A percentile compares a stretch with the other conserved stretches of the same genome.
Evolutionary conservation across 2,113 vertebrate species (phyloP).

Genomic region (Pholis gunnellus): DNA sequence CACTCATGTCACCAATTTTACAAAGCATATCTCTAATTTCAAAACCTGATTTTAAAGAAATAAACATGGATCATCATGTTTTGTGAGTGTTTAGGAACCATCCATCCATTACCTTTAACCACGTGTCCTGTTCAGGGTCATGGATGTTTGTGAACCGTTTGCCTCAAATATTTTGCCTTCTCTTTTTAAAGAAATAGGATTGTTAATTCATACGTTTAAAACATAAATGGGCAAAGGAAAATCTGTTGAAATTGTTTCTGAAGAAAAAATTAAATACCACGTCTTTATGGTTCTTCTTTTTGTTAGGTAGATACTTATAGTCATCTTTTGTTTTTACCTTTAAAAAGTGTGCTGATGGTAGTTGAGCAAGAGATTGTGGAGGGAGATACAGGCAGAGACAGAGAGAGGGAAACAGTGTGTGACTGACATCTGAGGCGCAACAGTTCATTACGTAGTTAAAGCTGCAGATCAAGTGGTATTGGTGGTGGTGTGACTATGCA

Average conservation of each 20-base stretch:
- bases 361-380: neutral
- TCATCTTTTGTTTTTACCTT: neutral
- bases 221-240: neutral
- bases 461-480: slow-evolving; percentile 70
- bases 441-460: slow-evolving; percentile 73
- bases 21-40: neutral
- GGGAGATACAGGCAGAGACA: neutral
- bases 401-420: slow-evolving; percentile 15
- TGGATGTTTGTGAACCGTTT: neutral
- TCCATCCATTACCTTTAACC: too few species aligned
- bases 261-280: neutral
- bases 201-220: neutral
- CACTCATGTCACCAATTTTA: neutral
- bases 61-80: neutral
- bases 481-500: slow-evolving; percentile 79
- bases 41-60: neutral
- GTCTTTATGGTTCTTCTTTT: neutral
- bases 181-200: neutral
- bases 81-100: neutral
- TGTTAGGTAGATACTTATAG: neutral
- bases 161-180: neutral
- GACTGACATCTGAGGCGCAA: slow-evolving; percentile 66
- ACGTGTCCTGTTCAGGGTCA: too few species aligned
- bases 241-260: neutral
- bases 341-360: neutral